Base-by-base conservation (phyloP, 2,888 invertebrate genomes). In the Nipponacmea schrenckii region DNA sequence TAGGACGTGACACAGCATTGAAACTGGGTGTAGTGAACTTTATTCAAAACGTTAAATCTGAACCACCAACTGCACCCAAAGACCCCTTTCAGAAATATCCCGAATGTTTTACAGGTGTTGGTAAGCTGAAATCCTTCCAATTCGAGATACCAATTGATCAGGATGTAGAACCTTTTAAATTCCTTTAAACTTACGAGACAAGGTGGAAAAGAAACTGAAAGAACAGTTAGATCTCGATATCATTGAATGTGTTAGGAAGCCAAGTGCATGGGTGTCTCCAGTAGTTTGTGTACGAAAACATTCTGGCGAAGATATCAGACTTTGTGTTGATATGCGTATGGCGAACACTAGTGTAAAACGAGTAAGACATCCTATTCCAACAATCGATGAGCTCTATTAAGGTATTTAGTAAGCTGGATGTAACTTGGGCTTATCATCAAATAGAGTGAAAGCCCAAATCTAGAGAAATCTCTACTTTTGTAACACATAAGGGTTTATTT, bases 401-500 rank as follows among this genome's bases (percentile, higher is more conserved):
- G 8, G 8, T 56, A n/a, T 56, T 56, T 24, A 56, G 56, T 56
- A 56, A 56, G 24, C 56, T 56, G 2, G 2, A 56, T 24, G n/a
- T 56, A n/a, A 56, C n/a, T 4, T n/a, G n/a, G 24, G 56, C 56
- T 56, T 56, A 56, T 24, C 56, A 56, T 24, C 56, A 56, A 56
- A 20, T 56, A 56, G 56, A 56, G 24, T 24, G 2, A 20, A 24
- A 56, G n/a, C 56, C 56, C 5, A 24, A 56, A 24, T 20, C n/a
- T 24, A 56, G 56, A 8, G n/a, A 56, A n/a, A n/a, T 56, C n/a
- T 4, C 56, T 4, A 56, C 56, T 2, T 56, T 56, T 24, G 48
- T 63, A 77, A 70, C 65, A 75, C 64, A 48, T 62, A 24, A 20
- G 56, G 20, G 81, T n/a, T 45, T 73, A 31, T 70, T 63, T 68